Percentiles rank a stretch among this genome's conserved stretches.
These are phyloP conservation scores for Carpatolechia fugitivella DNA, from an alignment of 2,888 invertebrate species.

Conservation along the genomic window DNA sequence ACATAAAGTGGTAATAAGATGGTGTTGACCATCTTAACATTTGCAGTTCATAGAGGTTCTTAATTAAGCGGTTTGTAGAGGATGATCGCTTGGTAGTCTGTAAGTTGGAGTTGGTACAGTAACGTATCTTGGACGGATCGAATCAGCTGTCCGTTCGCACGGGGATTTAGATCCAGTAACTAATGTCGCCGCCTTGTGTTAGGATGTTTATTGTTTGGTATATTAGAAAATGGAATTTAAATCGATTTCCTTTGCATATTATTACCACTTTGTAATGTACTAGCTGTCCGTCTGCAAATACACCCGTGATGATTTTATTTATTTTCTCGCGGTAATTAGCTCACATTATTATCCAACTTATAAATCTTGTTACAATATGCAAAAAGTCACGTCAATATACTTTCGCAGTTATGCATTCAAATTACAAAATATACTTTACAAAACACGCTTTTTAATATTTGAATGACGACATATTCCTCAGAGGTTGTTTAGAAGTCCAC, in stretches of 20 bases:
- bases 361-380: too few relatives aligned
- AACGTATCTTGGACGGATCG: conserved; percentile 51
- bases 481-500: too few relatives aligned
- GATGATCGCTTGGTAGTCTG: not conserved
- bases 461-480: too few relatives aligned
- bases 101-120: conserved; percentile 28
- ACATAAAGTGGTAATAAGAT: conserved; percentile 12
- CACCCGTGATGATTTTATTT: too few relatives aligned
- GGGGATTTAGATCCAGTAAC: conserved; percentile 52
- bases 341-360: too few relatives aligned
- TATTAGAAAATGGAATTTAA: not conserved
- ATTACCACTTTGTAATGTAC: too few relatives aligned
- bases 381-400: too few relatives aligned
- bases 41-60: not conserved
- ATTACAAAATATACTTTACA: too few relatives aligned
- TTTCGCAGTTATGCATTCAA: too few relatives aligned
- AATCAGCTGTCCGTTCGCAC: conserved; percentile 71
- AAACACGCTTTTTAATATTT: too few relatives aligned
- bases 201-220: not conserved
- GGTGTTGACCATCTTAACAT: not conserved
- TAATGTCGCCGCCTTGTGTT: conserved; percentile 35
- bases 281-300: too few relatives aligned
- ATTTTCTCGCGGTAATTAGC: too few relatives aligned
- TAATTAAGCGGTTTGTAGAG: not conserved
- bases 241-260: not conserved